Percentiles rank a stretch among this genome's conserved stretches.
phyloP scores from a whole-genome alignment of 1,140 invertebrate species.

The Drosophila pseudoobscura region DNA sequence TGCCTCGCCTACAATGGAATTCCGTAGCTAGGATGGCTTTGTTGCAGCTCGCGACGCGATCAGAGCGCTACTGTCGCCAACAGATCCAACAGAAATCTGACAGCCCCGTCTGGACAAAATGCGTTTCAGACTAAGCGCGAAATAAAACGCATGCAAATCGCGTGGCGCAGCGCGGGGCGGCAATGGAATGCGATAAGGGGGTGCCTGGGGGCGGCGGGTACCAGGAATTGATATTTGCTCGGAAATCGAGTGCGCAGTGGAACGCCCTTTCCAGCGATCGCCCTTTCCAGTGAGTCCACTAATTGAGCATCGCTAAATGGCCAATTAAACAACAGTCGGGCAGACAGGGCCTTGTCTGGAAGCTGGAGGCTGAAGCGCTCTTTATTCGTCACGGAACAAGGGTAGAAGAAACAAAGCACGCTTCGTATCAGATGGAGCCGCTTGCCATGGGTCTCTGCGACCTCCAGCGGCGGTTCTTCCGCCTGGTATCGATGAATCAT shows the following conservation, averaged over 20 bases:
- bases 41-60: slow-evolving; percentile 28
- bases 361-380: slow-evolving; percentile 4
- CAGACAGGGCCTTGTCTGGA: slow-evolving; percentile 7
- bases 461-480: slow-evolving; percentile 26
- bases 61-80: slow-evolving; percentile 34
- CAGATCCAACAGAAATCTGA: slow-evolving; percentile 11
- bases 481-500: slow-evolving; percentile 29
- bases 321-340: slow-evolving; percentile 2
- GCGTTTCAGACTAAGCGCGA: slow-evolving; percentile 47
- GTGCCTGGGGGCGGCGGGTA: slow-evolving; percentile 58
- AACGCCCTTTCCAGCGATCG: slow-evolving; percentile 27
- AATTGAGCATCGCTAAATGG: slow-evolving; percentile 1
- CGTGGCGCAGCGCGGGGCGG: slow-evolving; percentile 3
- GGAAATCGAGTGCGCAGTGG: slow-evolving; percentile 15
- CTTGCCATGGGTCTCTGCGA: slow-evolving; percentile 30
- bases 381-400: neutral
- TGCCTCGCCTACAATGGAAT: neutral
- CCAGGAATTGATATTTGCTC: slow-evolving; percentile 32
- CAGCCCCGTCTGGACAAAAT: slow-evolving; percentile 34
- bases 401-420: slow-evolving; percentile 20
- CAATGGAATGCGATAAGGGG: slow-evolving; percentile 63
- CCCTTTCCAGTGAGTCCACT: slow-evolving; percentile 12
- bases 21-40: slow-evolving; percentile 7
- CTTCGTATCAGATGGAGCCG: slow-evolving; percentile 8
- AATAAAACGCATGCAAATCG: slow-evolving; percentile 51